A percentile compares a stretch with the other conserved stretches of the same genome.
phyloP scores from a whole-genome alignment of 2,797 vertebrate species.

The Rhinatrema bivittatum region DNA sequence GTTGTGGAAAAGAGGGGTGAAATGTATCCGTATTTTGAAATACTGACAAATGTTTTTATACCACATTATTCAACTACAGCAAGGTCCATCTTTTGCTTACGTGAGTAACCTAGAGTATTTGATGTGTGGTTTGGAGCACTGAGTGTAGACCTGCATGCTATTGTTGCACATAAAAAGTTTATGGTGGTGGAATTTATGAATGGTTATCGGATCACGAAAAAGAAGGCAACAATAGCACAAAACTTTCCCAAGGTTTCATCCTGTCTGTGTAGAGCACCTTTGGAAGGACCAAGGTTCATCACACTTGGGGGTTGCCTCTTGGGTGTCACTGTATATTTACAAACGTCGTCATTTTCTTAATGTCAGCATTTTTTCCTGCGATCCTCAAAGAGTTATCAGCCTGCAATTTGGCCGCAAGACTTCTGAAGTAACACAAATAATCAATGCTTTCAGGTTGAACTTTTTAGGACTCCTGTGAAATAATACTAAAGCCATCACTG shows the following conservation, averaged over 20 bases:
- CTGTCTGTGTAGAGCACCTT: constrained; percentile 14
- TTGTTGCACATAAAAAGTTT: constrained; percentile 44
- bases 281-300: constrained; percentile 10
- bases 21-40: constrained; percentile 14
- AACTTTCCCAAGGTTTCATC: constrained; percentile 15
- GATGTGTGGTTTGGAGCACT: constrained; percentile 55
- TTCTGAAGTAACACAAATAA: constrained; percentile 6
- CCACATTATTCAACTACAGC: constrained; percentile 61
- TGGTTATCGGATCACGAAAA: constrained; percentile 10
- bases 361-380: constrained; percentile 18
- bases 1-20: background rate
- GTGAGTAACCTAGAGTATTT: constrained; percentile 67
- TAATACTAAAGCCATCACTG: constrained; percentile 29
- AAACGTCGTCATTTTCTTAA: no score
- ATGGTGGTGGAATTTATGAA: constrained; percentile 15
- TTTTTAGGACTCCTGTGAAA: constrained; percentile 37
- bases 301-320: constrained; percentile 14
- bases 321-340: constrained; percentile 8
- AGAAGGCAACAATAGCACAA: constrained; percentile 32
- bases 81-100: constrained; percentile 72
- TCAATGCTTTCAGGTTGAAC: constrained; percentile 28
- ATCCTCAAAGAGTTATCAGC: constrained; percentile 32
- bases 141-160: constrained; percentile 65
- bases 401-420: constrained; percentile 10
- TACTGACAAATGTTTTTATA: constrained; percentile 58